Percentiles rank a stretch among this genome's conserved stretches.
phyloP scores from a whole-genome alignment of 2,113 vertebrate genomes.

The Malurus elegans region DNA sequence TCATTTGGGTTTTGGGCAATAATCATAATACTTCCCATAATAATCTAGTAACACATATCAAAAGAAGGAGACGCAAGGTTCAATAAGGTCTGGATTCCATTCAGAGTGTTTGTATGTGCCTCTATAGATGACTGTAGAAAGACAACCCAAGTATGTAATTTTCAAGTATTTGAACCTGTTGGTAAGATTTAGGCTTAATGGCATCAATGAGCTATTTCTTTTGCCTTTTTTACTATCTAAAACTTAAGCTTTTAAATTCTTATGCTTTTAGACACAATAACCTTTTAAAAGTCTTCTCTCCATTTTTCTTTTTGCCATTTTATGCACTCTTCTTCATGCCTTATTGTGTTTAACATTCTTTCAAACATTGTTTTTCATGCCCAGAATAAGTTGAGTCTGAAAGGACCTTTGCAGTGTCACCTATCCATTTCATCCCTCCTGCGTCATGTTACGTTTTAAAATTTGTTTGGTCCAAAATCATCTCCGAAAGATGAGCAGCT shows the following conservation, averaged over 20 bases:
- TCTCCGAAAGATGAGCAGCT: neutral
- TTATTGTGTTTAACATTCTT: constrained; percentile 35
- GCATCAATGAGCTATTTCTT: neutral
- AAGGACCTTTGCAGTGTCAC: neutral
- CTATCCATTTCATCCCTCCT: neutral
- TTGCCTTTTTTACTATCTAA: neutral
- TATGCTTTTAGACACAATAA: neutral
- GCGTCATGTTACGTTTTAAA: neutral
- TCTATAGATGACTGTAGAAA: neutral
- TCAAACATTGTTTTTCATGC: constrained; percentile 30
- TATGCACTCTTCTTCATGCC: constrained; percentile 16
- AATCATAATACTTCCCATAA: neutral
- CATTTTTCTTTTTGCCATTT: constrained; percentile 6
- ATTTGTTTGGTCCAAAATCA: constrained; percentile 12
- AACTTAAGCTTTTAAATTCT: neutral
- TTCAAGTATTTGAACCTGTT: neutral
- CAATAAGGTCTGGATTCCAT: neutral
- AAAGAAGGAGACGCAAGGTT: neutral
- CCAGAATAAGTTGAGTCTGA: constrained; percentile 2
- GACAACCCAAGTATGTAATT: neutral
- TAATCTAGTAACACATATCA: neutral
- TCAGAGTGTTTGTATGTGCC: neutral
- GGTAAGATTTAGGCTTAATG: neutral
- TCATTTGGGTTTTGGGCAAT: neutral
- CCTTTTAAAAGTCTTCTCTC: neutral